Evolutionary conservation across 2,888 invertebrate species (phyloP).

Genomic region (Lithodes maja): DNA sequence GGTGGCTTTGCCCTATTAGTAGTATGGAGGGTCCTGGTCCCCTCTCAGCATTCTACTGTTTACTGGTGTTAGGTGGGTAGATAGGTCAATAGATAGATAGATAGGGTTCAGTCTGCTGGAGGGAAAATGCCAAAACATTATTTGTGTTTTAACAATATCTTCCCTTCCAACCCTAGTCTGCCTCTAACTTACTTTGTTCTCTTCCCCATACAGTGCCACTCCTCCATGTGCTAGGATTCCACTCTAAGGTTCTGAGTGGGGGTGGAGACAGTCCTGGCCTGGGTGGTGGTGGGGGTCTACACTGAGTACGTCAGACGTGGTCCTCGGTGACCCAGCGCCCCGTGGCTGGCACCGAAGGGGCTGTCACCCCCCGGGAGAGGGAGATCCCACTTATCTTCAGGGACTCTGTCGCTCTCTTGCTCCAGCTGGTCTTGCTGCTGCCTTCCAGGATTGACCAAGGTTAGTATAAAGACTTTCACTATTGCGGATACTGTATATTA

Average conservation of each 20-base stretch:
- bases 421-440: slow-evolving; percentile 89
- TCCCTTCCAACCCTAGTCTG: too few species aligned
- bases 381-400: slow-evolving; percentile 87
- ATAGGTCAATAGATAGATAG: too few species aligned
- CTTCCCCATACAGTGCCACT: slow-evolving; percentile 83
- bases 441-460: slow-evolving; percentile 76
- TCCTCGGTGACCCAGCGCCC: slow-evolving; percentile 60
- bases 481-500: too few species aligned
- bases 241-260: slow-evolving; percentile 82
- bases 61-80: too few species aligned
- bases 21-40: too few species aligned
- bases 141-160: too few species aligned
- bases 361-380: slow-evolving; percentile 57
- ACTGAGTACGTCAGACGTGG: slow-evolving; percentile 63
- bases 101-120: too few species aligned
- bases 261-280: slow-evolving; percentile 67
- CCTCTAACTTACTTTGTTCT: too few species aligned
- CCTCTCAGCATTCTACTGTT: too few species aligned
- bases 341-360: slow-evolving; percentile 55
- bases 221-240: slow-evolving; percentile 89
- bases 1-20: too few species aligned
- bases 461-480: not conserved
- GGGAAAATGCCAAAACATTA: too few species aligned
- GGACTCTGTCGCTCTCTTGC: slow-evolving; percentile 89
- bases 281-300: slow-evolving; percentile 75